Evolutionary conservation across 2,797 vertebrate species (phyloP), one percentile per base, ranked within the genome.

Genomic region (Pteronotus mesoamericanus): DNA sequence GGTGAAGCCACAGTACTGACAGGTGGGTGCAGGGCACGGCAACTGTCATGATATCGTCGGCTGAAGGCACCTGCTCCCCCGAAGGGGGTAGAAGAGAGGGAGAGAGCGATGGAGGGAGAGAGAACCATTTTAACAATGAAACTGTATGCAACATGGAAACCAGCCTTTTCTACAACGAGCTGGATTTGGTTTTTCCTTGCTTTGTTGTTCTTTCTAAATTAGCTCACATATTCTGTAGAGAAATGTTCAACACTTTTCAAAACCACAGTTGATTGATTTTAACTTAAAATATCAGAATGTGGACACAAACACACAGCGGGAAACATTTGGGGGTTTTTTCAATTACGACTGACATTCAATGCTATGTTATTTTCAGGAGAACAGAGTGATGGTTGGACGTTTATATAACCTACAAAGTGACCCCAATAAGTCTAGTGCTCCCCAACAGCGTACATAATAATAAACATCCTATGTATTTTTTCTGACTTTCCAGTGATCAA

Each of bases 91-190:
- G 75, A 86, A 59, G 22, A 71, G 26, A 74, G 11, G 61, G 5
- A 61, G 24, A 39, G 11, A 69, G 1, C 48, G 48, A 71, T 22
- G 75, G 46, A 87, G n/a, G 8, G 1, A 0, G 57, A 83, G 57
- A 93, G 46, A 91, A 96, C 61, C 72, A 72, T 86, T 83, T 93
- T 37, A 10, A 89, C 64, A 71, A 72, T 34, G 34, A 66, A 96
- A 61, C 84, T 72, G 96, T 68, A 55, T 44, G 86, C 89, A 93
- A 55, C 7, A 44, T 71, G 18, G n/a, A 86, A 91, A 89, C 22
- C 15, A 72, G 18, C 10, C 46, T 34, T 61, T 39, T 94, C 79
- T 68, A 66, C 7, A 4, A 94, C 94, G 32, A 94, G 59, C 9
- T 59, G 5, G 57, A 29, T 82, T 86, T 89, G 18, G 0, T 26